Evolutionary conservation across 2,797 vertebrate species (phyloP).

Genomic region (Ptychadena robeensis): DNA sequence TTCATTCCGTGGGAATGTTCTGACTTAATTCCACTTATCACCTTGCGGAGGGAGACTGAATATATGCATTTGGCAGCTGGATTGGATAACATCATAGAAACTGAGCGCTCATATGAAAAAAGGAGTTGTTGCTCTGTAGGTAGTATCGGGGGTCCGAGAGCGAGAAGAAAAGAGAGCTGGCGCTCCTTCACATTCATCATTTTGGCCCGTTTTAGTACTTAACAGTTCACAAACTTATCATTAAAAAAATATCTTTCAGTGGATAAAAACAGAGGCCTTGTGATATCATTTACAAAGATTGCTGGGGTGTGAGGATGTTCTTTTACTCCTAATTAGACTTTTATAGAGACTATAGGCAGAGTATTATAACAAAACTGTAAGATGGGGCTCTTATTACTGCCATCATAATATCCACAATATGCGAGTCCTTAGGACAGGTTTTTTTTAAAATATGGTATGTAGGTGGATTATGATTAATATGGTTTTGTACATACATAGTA

Average conservation of each 20-base stretch:
- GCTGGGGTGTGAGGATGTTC: no score
- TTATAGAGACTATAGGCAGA: no score
- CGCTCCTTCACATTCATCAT: not conserved
- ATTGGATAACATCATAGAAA: constrained; percentile 4
- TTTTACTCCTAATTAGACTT: no score
- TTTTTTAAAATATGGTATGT: no score
- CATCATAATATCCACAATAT: no score
- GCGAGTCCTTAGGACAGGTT: no score
- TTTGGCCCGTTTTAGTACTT: not conserved
- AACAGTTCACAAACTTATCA: no score
- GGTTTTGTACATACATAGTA: no score
- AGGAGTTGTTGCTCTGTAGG: not conserved
- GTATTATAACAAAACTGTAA: no score
- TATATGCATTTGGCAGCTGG: constrained; percentile 25
- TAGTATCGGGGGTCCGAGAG: not conserved
- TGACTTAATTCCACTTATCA: constrained; percentile 33
- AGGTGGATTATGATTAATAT: no score
- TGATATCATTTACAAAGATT: not conserved
- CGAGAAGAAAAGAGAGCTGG: not conserved
- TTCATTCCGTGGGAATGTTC: constrained; percentile 3
- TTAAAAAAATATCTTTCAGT: not conserved
- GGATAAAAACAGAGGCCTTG: not conserved
- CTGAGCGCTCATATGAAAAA: not conserved
- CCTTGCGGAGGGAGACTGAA: not conserved
- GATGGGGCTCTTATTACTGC: no score